Base-by-base conservation (phyloP, 1,140 invertebrate species). In the Platyscapa corneri region DNA sequence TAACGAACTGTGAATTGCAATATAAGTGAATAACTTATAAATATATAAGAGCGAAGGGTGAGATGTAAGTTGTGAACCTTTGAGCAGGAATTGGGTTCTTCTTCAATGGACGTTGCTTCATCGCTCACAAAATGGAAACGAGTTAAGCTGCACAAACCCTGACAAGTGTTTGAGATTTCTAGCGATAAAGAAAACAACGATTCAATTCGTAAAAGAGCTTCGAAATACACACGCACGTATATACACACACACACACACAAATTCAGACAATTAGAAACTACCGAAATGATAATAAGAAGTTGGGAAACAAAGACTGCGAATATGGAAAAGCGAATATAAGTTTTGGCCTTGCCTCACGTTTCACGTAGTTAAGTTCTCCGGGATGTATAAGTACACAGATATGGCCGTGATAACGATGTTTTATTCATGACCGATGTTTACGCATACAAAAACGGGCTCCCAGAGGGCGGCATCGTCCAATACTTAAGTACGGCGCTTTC, bases 401-500 rank as follows among this genome's bases (percentile, higher is more conserved):
- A 56, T 10, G 37, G 0, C 1, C 23, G 60, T 72, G 56, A 72
- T 72, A 70, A 74, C 78, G 72, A 92, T 92, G 90, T 91, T 92
- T 92, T 92, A 92, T 92, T 92, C 92, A 92, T 91, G 85, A 30
- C 74, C 86, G 86, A 83, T 87, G 87, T 83, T 70, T 87, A 87
- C 84, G 65, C 67, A 65, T 56, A 72, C 85, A 86, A 92, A 91
- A 90, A 79, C 89, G 87, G 87, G 74, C 80, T 87, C 14, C 20
- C 60, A 53, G 46, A 32, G 2, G 37, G 78, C 30, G 14, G 37
- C 16, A 2, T 23, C 82, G 32, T 60, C 87, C 87, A 88, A 88
- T 88, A 89, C 90, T 91, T 90, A 91, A 90, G 88, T 86, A 87
- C 87, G 87, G 88, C 83, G 85, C 90, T 90, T 92, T 92, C 89